Percentiles rank a stretch among this genome's conserved stretches.
phyloP scores from a whole-genome alignment of 2,888 invertebrate genomes.

The Oscheius myriophilus region DNA sequence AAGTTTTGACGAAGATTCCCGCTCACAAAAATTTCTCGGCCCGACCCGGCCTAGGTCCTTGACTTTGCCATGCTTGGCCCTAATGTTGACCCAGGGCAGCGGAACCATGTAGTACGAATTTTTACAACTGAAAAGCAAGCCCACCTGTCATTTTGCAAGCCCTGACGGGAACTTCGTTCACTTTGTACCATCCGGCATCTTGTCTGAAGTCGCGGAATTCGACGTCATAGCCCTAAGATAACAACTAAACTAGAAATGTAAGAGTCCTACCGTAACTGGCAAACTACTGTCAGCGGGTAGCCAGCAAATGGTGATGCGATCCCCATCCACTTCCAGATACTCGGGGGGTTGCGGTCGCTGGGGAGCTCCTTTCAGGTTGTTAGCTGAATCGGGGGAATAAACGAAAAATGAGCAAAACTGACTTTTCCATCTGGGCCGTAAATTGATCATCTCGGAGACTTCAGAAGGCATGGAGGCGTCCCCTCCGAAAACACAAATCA shows the following conservation, averaged over 20 bases:
- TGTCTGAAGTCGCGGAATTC: conserved; percentile 70
- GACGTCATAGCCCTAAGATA: conserved; percentile 68
- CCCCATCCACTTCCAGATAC: conserved; percentile 64
- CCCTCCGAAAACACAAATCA: conserved; percentile 57
- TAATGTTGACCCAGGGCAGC: no score
- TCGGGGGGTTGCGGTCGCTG: conserved; percentile 66
- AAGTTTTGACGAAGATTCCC: no score
- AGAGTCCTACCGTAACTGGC: conserved; percentile 60
- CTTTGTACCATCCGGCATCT: conserved; percentile 68
- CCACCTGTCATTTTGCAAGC: conserved; percentile 69
- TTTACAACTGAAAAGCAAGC: not conserved
- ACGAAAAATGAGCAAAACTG: not conserved
- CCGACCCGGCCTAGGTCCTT: no score
- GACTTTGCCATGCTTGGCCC: no score
- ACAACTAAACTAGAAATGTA: not conserved
- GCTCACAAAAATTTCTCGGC: no score
- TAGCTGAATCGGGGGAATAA: conserved; percentile 19
- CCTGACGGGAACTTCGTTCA: conserved; percentile 68
- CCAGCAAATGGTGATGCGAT: conserved; percentile 69
- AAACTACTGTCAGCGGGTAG: conserved; percentile 66
- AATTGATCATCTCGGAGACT: conserved; percentile 64
- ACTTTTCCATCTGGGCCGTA: conserved; percentile 55
- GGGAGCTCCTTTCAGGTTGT: conserved; percentile 50
- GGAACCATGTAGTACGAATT: no score
- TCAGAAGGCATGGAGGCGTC: conserved; percentile 59